These are phyloP conservation scores for Halocynthia aurantium DNA, from an alignment of 23 tunicate genomes.

Conservation along the genomic window DNA sequence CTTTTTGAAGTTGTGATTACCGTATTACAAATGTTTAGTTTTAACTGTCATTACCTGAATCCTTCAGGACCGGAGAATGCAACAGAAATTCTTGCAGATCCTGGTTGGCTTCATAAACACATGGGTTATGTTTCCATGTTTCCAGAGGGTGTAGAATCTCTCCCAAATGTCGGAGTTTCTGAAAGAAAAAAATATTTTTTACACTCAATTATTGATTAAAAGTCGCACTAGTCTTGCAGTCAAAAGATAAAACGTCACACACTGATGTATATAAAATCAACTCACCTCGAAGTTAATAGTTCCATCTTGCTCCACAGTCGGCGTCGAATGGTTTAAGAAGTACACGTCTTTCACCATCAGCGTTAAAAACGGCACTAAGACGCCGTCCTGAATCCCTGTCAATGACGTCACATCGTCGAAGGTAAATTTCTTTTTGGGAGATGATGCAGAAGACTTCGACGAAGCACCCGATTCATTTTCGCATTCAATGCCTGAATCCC, in stretches of 20 bases:
- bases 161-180: slow-evolving; percentile 74
- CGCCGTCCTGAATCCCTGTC: slow-evolving; percentile 40
- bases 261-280: not conserved
- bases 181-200: slow-evolving; percentile 8
- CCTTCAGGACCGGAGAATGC: slow-evolving; percentile 53
- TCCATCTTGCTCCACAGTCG: slow-evolving; percentile 63
- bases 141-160: slow-evolving; percentile 77
- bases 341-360: slow-evolving; percentile 91
- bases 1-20: no score
- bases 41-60: slow-evolving; percentile 36
- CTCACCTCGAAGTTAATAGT: slow-evolving; percentile 82
- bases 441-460: slow-evolving; percentile 26
- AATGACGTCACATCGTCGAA: slow-evolving; percentile 24
- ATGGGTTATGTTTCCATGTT: slow-evolving; percentile 65
- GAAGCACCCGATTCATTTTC: slow-evolving; percentile 35
- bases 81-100: slow-evolving; percentile 76
- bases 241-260: no score
- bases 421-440: slow-evolving; percentile 34
- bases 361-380: slow-evolving; percentile 78
- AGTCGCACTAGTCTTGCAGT: no score
- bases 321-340: slow-evolving; percentile 80
- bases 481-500: slow-evolving; percentile 92
- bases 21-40: no score
- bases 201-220: no score
- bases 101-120: slow-evolving; percentile 44